These are phyloP conservation scores for Pseudomyrmex concolor DNA, from an alignment of 1,140 invertebrate genomes.

Conservation along the genomic window DNA sequence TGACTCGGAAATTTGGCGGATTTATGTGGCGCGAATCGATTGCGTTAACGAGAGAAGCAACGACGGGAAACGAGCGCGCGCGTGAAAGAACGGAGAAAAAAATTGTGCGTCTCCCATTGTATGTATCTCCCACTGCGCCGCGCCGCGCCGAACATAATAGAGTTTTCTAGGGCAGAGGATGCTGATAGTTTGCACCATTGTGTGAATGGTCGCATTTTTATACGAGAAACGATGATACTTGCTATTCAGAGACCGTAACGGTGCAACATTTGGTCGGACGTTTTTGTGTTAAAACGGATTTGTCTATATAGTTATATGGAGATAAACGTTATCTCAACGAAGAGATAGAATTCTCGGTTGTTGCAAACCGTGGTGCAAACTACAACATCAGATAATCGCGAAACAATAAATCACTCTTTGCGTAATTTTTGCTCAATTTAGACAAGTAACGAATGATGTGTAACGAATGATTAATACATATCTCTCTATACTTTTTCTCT, in stretches of 20 bases:
- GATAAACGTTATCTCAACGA: constrained; percentile 24
- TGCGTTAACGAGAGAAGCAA: constrained; percentile 53
- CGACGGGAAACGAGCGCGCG: constrained; percentile 4
- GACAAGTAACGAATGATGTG: too few species aligned
- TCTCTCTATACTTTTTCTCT: too few species aligned
- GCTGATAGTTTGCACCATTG: constrained; percentile 69
- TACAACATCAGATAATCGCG: neutral
- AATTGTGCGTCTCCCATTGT: constrained; percentile 61
- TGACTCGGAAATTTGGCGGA: constrained; percentile 65
- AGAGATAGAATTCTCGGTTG: neutral
- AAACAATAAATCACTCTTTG: constrained; percentile 3
- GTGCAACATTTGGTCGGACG: constrained; percentile 23
- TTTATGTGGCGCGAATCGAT: constrained; percentile 54
- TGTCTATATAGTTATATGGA: constrained; percentile 20
- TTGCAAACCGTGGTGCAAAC: neutral
- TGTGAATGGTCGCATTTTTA: constrained; percentile 51
- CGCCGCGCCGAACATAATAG: constrained; percentile 61
- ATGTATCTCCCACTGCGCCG: constrained; percentile 30
- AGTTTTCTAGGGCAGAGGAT: constrained; percentile 67
- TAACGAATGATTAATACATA: too few species aligned
- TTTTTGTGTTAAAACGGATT: constrained; percentile 48
- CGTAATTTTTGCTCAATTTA: too few species aligned
- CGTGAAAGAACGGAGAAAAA: constrained; percentile 28
- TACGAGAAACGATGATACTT: constrained; percentile 33
- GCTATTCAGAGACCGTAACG: constrained; percentile 45